Base-by-base conservation (phyloP, 2,113 vertebrate species). In the Strix uralensis region DNA sequence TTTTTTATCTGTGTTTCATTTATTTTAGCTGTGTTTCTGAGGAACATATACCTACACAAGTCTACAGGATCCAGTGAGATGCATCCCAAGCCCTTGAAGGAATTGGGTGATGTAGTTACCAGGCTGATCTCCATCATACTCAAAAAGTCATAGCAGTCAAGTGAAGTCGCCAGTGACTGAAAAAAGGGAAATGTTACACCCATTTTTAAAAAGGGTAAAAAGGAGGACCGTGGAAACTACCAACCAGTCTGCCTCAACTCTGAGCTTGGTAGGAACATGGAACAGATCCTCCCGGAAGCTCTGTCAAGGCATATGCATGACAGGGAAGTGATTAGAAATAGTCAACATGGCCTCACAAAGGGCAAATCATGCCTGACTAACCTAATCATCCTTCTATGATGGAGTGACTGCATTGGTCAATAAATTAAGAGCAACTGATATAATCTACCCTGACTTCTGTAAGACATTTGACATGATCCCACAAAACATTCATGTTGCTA, bases 1-100 rank as follows among this genome's bases (percentile, higher is more conserved):
- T 6, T 78, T 63, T 19, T 5, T 10, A 61, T 34, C 17, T 15
- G 15, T 36, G 34, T 61, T 88, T 81, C 7, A 8, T 54, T 78
- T 63, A 42, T 40, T 90, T 72, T 30, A 29, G 51, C 27, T 59
- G 25, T 16, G 61, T 70, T 74, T 86, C 55, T 66, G 61, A 62
- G 44, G 34, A 91, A 62, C 8, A 0, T 79, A 14, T 74, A n/a
- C 11, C n/a, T n/a, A 23, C 7, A 40, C 2, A 59, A 61, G 8
- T 46, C n/a, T 29, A 23, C 3, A 2, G 36, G 8, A 29, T 14
- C 3, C 7, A 1, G 20, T 0, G 0, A 61, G 3, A 47, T 65
- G 3, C 21, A 66, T 22, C 16, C 2, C 22, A 79, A 16, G 5
- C 6, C 52, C 61, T 47, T 74, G 38, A 86, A 19, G 13, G 7